A percentile compares a stretch with the other conserved stretches of the same genome.
Conservation (phyloP, 2,797 vertebrate genomes). For the Clarias pachynema region DNA sequence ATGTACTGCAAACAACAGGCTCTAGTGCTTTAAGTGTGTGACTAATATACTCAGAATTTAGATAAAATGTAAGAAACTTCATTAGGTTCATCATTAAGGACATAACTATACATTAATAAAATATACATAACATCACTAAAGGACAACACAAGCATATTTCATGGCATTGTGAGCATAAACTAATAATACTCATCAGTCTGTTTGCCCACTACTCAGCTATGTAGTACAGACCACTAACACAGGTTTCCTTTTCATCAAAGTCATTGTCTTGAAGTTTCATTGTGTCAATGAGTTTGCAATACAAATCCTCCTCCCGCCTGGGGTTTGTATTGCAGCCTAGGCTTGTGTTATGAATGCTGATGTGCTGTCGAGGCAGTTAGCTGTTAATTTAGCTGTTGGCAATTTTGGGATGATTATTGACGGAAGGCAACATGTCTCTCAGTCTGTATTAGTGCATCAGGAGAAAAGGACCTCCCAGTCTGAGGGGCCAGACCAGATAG, state of each 20-base stretch:
- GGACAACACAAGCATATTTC: conserved; percentile 21
- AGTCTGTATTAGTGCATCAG: conserved; percentile 69
- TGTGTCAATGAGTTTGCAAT: conserved; percentile 48
- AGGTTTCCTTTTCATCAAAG: conserved; percentile 11
- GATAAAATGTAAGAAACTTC: not conserved
- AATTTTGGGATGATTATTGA: conserved; percentile 61
- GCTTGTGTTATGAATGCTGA: conserved; percentile 51
- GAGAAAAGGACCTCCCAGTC: conserved; percentile 69
- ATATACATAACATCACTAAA: not conserved
- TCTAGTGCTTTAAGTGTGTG: conserved; percentile 3
- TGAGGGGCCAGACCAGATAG: conserved; percentile 69
- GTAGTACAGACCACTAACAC: not conserved
- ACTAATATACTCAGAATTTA: not conserved
- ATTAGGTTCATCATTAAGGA: not conserved
- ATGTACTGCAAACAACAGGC: conserved; percentile 26
- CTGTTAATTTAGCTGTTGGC: conserved; percentile 60
- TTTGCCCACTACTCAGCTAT: conserved; percentile 5
- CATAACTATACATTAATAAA: not conserved
- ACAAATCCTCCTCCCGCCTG: conserved; percentile 51
- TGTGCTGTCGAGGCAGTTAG: conserved; percentile 59
- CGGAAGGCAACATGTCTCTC: conserved; percentile 64
- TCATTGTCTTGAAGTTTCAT: conserved; percentile 42
- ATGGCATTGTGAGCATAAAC: conserved; percentile 28
- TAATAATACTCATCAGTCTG: conserved; percentile 36
- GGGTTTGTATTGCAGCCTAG: conserved; percentile 53